A percentile compares a stretch with the other conserved stretches of the same genome.
These are phyloP conservation scores for Phainopepla nitens DNA, from an alignment of 2,113 vertebrate genomes.

Conservation along the genomic window DNA sequence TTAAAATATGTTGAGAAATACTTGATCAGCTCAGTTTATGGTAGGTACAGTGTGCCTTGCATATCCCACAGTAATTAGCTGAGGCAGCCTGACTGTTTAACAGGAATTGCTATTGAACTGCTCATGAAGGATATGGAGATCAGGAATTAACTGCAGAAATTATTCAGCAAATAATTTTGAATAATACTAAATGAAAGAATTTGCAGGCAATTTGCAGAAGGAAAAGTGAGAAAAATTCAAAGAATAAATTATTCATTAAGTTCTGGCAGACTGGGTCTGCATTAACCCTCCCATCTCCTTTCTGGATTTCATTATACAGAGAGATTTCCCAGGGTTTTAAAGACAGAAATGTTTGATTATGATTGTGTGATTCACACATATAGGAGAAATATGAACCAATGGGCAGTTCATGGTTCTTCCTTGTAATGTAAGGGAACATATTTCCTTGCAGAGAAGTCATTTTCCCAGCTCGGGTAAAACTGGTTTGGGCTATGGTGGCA, in stretches of 20 bases:
- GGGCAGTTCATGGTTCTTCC: not conserved
- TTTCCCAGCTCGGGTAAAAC: not conserved
- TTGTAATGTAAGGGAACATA: not conserved
- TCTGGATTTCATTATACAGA: not conserved
- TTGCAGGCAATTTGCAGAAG: not conserved
- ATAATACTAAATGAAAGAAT: not conserved
- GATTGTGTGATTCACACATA: not conserved
- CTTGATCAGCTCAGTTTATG: not conserved
- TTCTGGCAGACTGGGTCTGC: not conserved
- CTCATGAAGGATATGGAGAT: slow-evolving; percentile 1
- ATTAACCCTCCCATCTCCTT: not conserved
- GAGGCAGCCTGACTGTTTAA: not conserved
- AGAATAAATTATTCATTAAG: not conserved
- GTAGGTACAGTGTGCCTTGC: not conserved
- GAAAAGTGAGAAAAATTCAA: not conserved
- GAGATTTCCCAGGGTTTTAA: not conserved
- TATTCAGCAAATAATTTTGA: slow-evolving; percentile 28
- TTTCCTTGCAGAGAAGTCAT: not conserved
- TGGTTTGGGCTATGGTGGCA: not conserved
- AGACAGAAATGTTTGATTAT: not conserved
- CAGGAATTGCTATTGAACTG: not conserved
- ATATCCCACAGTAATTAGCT: not conserved
- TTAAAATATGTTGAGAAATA: not conserved
- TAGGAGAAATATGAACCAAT: not conserved
- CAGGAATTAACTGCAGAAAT: slow-evolving; percentile 10